These are phyloP conservation scores for Leptodactylus fallax DNA, from an alignment of 2,797 vertebrate species.

Conservation along the genomic window DNA sequence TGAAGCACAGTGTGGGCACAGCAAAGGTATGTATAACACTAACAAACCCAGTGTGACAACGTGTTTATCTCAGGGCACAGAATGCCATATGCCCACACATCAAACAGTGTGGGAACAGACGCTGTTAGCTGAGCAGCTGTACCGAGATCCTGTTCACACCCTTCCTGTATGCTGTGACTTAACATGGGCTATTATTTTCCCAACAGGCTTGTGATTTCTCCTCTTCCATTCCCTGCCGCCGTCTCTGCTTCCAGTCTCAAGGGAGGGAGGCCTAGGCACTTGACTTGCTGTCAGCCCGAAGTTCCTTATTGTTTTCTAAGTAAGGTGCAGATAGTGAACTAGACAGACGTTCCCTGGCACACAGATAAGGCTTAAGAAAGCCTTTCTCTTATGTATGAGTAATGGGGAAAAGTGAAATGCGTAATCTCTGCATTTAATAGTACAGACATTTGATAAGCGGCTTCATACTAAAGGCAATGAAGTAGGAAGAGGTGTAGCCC, in stretches of 20 bases:
- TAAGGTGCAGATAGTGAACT: constrained; percentile 75
- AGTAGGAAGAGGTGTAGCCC: neutral
- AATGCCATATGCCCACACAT: constrained; percentile 77
- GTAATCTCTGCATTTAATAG: neutral
- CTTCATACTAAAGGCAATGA: neutral
- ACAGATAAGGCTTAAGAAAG: constrained; percentile 76
- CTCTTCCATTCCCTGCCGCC: constrained; percentile 69
- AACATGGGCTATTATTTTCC: constrained; percentile 81
- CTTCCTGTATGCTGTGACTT: constrained; percentile 84
- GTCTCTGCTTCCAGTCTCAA: constrained; percentile 67
- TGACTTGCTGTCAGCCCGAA: constrained; percentile 69
- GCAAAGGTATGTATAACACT: constrained; percentile 65
- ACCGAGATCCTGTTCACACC: constrained; percentile 85
- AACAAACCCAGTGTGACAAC: constrained; percentile 73
- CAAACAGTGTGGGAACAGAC: constrained; percentile 85
- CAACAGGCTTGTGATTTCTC: constrained; percentile 71
- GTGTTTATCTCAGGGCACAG: constrained; percentile 81
- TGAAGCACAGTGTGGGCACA: neutral
- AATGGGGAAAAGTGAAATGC: constrained; percentile 40
- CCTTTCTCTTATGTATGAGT: constrained; percentile 66
- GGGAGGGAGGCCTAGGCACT: constrained; percentile 64
- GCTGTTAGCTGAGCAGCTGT: constrained; percentile 78
- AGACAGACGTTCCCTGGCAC: constrained; percentile 76
- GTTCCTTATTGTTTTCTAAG: constrained; percentile 74
- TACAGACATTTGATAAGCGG: constrained; percentile 33